A percentile compares a stretch with the other conserved stretches of the same genome.
These are phyloP conservation scores for Dolichallabes microphthalmus DNA, from an alignment of 2,113 vertebrate species.

Conservation along the genomic window DNA sequence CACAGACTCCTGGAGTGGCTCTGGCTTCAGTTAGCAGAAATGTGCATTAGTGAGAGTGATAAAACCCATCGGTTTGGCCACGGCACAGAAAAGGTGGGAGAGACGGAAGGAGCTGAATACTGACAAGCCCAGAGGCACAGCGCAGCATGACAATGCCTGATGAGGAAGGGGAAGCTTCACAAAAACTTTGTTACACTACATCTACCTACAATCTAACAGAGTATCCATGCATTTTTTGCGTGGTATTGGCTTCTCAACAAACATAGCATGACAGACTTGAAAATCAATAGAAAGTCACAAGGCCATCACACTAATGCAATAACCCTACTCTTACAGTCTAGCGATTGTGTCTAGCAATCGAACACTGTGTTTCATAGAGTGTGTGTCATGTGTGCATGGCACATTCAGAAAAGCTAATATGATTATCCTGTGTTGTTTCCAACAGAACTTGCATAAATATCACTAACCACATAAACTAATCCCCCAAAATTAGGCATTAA, in stretches of 20 bases:
- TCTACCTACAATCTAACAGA: slow-evolving; percentile 18
- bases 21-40: slow-evolving; percentile 43
- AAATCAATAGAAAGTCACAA: neutral
- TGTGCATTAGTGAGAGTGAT: slow-evolving; percentile 31
- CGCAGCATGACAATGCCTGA: slow-evolving; percentile 36
- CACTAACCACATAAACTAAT: neutral
- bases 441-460: neutral
- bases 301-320: neutral
- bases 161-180: neutral
- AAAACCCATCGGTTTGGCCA: slow-evolving; percentile 33
- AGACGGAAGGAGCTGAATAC: slow-evolving; percentile 9
- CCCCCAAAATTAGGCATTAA: neutral
- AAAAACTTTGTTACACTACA: slow-evolving; percentile 10
- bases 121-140: slow-evolving; percentile 19
- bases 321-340: neutral
- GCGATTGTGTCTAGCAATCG: too few species aligned
- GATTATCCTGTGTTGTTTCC: neutral
- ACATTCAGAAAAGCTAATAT: neutral
- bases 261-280: neutral
- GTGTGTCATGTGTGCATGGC: neutral
- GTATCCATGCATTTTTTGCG: neutral
- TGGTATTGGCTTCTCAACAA: neutral
- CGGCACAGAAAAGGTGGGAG: slow-evolving; percentile 8
- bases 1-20: slow-evolving; percentile 29
- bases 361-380: neutral